Conservation (phyloP, 1,140 invertebrate genomes). For the Drosophila lini region DNA sequence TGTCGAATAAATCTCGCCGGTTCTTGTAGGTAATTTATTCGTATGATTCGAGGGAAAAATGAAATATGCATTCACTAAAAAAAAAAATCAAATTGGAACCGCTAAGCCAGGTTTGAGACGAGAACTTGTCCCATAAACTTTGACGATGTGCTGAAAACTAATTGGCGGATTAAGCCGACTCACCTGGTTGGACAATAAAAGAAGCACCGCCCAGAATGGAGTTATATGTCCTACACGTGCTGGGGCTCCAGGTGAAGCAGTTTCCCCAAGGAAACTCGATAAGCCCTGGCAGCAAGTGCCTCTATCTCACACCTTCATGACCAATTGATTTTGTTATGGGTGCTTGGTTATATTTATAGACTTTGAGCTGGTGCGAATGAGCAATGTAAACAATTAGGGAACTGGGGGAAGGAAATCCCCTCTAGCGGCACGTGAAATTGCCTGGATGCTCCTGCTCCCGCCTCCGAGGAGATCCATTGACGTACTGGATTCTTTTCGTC, state of each 20-base stretch:
- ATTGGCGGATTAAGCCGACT: slow-evolving; percentile 39
- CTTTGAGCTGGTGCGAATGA: slow-evolving; percentile 38
- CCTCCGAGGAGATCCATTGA: background rate
- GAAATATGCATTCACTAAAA: slow-evolving; percentile 52
- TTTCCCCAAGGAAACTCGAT: background rate
- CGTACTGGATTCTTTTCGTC: slow-evolving; percentile 12
- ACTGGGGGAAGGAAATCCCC: background rate
- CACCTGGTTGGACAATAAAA: slow-evolving; percentile 18
- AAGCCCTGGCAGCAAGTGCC: slow-evolving; percentile 10
- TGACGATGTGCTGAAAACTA: slow-evolving; percentile 69
- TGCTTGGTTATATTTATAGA: slow-evolving; percentile 25
- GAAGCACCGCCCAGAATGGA: slow-evolving; percentile 18
- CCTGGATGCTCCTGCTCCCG: background rate
- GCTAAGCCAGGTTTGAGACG: slow-evolving; percentile 30
- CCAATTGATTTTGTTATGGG: slow-evolving; percentile 47
- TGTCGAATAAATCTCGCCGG: slow-evolving; percentile 63
- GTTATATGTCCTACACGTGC: slow-evolving; percentile 29
- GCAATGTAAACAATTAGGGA: slow-evolving; percentile 29
- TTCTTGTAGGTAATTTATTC: slow-evolving; percentile 48
- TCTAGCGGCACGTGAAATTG: slow-evolving; percentile 21
- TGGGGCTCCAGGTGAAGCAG: background rate
- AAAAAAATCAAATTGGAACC: slow-evolving; percentile 53
- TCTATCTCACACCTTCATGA: slow-evolving; percentile 51
- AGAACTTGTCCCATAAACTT: slow-evolving; percentile 57
- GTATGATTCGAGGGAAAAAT: slow-evolving; percentile 33